Percentiles rank a stretch among this genome's conserved stretches.
phyloP scores from a whole-genome alignment of 37 sponge, comb jelly and placozoan species.

The Corticium candelabrum region DNA sequence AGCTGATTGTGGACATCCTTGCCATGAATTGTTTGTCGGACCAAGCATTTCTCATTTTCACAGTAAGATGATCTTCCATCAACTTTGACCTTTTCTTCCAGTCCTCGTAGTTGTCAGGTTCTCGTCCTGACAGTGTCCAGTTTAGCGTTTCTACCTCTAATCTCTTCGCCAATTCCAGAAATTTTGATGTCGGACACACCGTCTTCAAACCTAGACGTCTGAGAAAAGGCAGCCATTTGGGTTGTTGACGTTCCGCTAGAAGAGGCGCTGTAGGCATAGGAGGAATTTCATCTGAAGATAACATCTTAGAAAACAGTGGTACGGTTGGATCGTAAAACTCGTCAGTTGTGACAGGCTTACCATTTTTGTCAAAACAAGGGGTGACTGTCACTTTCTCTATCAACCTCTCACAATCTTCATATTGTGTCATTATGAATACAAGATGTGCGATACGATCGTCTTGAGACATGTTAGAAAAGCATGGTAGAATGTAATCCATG shows the following conservation, averaged over 20 bases:
- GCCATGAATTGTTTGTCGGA: too few relatives aligned
- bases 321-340: background rate
- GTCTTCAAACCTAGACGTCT: background rate
- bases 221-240: background rate
- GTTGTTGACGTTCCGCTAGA: background rate
- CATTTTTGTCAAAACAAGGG: background rate
- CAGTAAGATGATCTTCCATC: too few relatives aligned
- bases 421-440: background rate
- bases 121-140: too few relatives aligned
- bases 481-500: background rate
- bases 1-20: too few relatives aligned
- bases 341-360: background rate
- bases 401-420: background rate
- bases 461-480: background rate
- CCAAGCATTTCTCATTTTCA: too few relatives aligned
- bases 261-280: background rate
- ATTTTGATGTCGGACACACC: too few relatives aligned
- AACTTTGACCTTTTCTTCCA: too few relatives aligned
- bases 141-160: too few relatives aligned
- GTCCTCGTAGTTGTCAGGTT: too few relatives aligned
- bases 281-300: background rate
- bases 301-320: background rate
- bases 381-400: background rate
- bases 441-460: background rate
- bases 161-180: too few relatives aligned